Conservation (phyloP, 2,797 vertebrate species). For the Betta splendens region DNA sequence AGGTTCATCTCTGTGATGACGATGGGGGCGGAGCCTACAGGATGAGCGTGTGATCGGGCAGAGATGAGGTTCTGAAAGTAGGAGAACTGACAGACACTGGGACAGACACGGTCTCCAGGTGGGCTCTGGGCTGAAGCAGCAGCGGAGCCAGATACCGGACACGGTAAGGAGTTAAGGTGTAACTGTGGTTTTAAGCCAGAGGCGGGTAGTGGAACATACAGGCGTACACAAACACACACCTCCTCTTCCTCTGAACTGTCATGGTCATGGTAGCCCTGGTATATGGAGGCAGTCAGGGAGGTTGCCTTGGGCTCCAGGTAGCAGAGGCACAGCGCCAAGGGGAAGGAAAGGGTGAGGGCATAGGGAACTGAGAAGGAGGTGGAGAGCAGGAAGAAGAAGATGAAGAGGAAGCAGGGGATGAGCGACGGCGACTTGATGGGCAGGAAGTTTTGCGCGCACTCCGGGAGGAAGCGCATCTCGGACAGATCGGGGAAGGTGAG, state of each 20-base stretch:
- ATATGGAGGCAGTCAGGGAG: constrained; percentile 95
- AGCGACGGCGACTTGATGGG: constrained; percentile 95
- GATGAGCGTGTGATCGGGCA: constrained; percentile 75
- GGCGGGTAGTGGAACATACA: constrained; percentile 74
- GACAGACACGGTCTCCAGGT: constrained; percentile 70
- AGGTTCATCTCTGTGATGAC: constrained; percentile 57
- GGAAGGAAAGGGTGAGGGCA: constrained; percentile 98
- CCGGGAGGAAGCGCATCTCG: constrained; percentile 91
- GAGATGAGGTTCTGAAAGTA: constrained; percentile 97
- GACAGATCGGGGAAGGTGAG: constrained; percentile 93
- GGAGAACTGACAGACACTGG: constrained; percentile 88
- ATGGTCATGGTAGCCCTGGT: constrained; percentile 93
- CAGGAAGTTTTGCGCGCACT: constrained; percentile 91
- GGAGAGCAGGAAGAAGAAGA: constrained; percentile 98
- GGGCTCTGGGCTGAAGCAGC: constrained; percentile 64
- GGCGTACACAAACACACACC: constrained; percentile 68
- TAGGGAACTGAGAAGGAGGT: constrained; percentile 98
- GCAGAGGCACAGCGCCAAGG: constrained; percentile 99
- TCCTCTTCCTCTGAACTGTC: constrained; percentile 99
- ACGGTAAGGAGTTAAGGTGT: constrained; percentile 51
- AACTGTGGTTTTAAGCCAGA: constrained; percentile 48
- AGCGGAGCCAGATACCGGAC: constrained; percentile 57
- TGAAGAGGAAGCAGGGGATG: constrained; percentile 98
- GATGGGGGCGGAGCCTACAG: constrained; percentile 63
- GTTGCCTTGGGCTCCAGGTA: constrained; percentile 99